Evolutionary conservation across 2,888 invertebrate genomes (phyloP).

Genomic region (Lasioglossum marginatum): DNA sequence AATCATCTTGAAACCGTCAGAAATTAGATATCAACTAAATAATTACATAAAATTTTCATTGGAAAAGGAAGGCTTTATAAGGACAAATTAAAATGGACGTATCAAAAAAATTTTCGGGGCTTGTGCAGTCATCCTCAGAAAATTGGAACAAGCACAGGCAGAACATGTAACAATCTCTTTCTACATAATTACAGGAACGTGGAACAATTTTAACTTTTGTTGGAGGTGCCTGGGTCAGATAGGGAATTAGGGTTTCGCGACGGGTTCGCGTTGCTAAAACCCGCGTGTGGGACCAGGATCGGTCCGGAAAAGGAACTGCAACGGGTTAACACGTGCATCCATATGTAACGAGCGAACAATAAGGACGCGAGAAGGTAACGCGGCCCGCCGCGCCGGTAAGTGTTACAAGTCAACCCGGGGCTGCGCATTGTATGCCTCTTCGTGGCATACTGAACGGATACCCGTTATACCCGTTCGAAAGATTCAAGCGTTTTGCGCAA

Average conservation of each 20-base stretch:
- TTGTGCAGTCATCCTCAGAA: too few species aligned
- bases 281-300: too few species aligned
- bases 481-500: constrained; percentile 70
- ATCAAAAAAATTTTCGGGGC: too few species aligned
- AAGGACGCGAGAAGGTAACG: constrained; percentile 31
- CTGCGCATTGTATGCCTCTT: constrained; percentile 50
- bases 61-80: too few species aligned
- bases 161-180: too few species aligned
- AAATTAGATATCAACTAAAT: too few species aligned
- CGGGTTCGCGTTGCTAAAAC: too few species aligned
- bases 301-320: not conserved
- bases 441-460: constrained; percentile 58
- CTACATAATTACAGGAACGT: not conserved
- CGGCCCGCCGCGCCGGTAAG: constrained; percentile 33
- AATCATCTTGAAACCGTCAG: too few species aligned
- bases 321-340: constrained; percentile 18
- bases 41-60: too few species aligned
- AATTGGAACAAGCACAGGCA: too few species aligned
- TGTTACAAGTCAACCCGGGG: constrained; percentile 44
- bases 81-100: too few species aligned
- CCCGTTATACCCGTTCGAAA: constrained; percentile 61
- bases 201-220: not conserved
- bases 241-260: not conserved
- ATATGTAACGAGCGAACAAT: constrained; percentile 37
- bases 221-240: not conserved